Conservation (phyloP, 2,797 vertebrate genomes). For the Heteromormyrus szaboi region DNA sequence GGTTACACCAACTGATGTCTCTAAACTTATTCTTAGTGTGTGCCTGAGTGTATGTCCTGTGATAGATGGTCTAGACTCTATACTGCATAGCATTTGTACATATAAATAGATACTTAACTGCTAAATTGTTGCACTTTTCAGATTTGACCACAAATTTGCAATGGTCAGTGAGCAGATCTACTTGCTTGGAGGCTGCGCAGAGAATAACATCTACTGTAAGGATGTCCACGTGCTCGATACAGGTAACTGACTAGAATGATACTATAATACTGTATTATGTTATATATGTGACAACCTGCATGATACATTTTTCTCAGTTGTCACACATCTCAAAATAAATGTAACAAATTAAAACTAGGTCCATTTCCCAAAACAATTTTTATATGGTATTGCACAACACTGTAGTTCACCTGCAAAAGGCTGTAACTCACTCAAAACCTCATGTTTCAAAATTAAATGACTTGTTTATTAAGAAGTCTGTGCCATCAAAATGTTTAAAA, state of each 20-base stretch:
- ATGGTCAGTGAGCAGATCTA: constrained; percentile 58
- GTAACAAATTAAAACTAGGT: not conserved
- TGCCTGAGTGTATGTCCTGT: not conserved
- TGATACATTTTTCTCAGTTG: not conserved
- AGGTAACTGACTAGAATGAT: constrained; percentile 41
- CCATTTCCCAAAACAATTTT: not conserved
- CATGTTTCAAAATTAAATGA: not conserved
- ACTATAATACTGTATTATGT: not conserved
- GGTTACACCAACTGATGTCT: not conserved
- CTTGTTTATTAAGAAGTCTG: not conserved
- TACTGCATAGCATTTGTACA: not conserved
- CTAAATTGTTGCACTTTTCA: constrained; percentile 27
- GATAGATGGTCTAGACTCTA: not conserved
- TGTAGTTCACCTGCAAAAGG: not conserved
- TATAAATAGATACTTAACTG: not conserved
- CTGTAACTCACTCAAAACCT: not conserved
- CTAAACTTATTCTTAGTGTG: not conserved
- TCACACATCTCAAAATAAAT: not conserved
- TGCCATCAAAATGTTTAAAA: not conserved
- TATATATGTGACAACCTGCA: not conserved
- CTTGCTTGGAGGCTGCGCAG: constrained; percentile 58
- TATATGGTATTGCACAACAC: not conserved
- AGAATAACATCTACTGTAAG: constrained; percentile 47
- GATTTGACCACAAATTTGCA: constrained; percentile 53
- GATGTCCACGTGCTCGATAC: constrained; percentile 58